Percentiles rank a stretch among this genome's conserved stretches.
These are phyloP conservation scores for Radopholus similis DNA, from an alignment of 1,140 invertebrate genomes.

Conservation along the genomic window DNA sequence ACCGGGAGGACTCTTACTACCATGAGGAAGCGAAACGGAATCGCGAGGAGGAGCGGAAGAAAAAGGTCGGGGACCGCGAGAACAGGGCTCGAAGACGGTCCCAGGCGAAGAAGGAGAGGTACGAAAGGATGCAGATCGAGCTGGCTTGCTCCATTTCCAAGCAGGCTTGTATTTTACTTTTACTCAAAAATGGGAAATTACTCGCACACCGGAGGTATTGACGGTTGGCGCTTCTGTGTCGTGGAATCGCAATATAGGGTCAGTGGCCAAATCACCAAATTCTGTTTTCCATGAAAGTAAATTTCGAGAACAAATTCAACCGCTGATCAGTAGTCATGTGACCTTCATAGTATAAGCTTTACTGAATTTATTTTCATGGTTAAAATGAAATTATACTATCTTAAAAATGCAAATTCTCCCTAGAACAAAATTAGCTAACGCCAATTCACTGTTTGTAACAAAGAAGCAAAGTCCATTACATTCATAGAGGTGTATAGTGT, in stretches of 20 bases:
- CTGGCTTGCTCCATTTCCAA: neutral
- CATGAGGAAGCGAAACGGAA: neutral
- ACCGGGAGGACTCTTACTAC: neutral
- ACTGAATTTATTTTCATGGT: too few relatives aligned
- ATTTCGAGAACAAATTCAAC: neutral
- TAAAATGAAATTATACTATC: too few relatives aligned
- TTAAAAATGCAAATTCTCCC: too few relatives aligned
- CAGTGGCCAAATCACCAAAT: neutral
- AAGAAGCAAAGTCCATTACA: too few relatives aligned
- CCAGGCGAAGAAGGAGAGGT: neutral
- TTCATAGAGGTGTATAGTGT: too few relatives aligned
- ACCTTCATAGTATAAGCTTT: too few relatives aligned
- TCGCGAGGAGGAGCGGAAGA: neutral
- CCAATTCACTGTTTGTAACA: too few relatives aligned
- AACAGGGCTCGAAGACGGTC: neutral
- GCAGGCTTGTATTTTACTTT: neutral
- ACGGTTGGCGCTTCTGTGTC: neutral
- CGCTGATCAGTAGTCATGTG: too few relatives aligned
- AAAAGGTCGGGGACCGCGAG: neutral
- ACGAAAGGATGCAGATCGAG: neutral
- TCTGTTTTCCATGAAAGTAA: neutral
- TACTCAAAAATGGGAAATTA: neutral
- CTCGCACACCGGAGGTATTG: neutral
- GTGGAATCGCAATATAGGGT: neutral
- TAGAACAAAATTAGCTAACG: too few relatives aligned